Evolutionary conservation across 1,140 invertebrate species (phyloP).

Genomic region (Muscidifurax raptorellus): DNA sequence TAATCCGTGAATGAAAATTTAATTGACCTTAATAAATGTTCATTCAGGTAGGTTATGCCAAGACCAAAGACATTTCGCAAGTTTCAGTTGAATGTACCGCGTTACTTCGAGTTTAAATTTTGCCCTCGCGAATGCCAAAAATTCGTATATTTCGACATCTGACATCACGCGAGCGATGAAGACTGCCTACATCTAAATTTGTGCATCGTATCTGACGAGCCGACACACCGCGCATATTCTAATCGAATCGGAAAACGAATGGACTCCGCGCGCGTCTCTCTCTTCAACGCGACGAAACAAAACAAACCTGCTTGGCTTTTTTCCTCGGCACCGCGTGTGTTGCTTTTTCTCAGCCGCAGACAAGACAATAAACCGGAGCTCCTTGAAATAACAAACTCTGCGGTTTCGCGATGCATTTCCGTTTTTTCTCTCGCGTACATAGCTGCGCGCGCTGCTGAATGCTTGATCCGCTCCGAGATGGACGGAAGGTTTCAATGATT

Average conservation of each 20-base stretch:
- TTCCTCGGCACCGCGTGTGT: background rate
- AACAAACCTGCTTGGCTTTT: background rate
- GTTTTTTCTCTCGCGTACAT: too few species aligned
- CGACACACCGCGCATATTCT: too few species aligned
- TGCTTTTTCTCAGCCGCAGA: background rate
- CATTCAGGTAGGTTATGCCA: background rate
- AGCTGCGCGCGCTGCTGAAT: too few species aligned
- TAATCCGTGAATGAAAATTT: background rate
- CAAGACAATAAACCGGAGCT: background rate
- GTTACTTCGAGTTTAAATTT: background rate
- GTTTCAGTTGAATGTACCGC: background rate
- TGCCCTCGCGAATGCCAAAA: background rate
- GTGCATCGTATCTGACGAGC: too few species aligned
- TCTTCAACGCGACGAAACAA: background rate
- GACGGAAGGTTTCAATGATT: too few species aligned
- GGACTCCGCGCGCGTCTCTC: too few species aligned
- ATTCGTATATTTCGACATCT: background rate
- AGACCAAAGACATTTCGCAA: background rate
- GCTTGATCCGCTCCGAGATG: too few species aligned
- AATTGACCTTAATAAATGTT: background rate
- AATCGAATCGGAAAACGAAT: too few species aligned
- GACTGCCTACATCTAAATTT: too few species aligned
- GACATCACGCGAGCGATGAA: too few species aligned
- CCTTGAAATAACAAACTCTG: background rate
- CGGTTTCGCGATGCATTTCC: background rate